Evolutionary conservation across 1,140 invertebrate species (phyloP).

Genomic region (Brachionus rubens): DNA sequence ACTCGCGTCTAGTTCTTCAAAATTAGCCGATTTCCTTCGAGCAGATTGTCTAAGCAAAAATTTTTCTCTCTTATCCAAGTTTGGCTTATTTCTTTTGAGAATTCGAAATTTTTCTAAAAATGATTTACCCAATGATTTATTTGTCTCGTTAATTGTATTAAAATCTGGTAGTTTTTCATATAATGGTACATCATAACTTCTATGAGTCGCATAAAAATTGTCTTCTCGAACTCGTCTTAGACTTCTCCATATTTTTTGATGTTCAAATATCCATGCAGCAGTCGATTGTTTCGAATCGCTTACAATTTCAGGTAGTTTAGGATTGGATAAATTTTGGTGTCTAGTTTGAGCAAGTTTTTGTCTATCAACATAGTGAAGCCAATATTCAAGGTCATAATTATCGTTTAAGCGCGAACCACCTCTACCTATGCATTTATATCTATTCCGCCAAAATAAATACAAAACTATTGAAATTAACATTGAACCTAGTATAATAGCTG

Average conservation of each 20-base stretch:
- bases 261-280: constrained; percentile 11
- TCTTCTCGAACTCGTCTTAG: neutral
- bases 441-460: constrained; percentile 8
- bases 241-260: constrained; percentile 3
- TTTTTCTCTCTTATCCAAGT: neutral
- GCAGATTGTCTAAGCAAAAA: neutral
- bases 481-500: constrained; percentile 3
- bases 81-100: too few relatives aligned
- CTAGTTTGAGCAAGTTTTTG: constrained; percentile 30
- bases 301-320: neutral
- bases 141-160: neutral
- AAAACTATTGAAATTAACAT: constrained; percentile 15
- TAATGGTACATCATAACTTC: neutral
- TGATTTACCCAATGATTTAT: too few relatives aligned
- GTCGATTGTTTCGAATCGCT: neutral
- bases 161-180: neutral
- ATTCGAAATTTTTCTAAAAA: too few relatives aligned
- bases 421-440: neutral
- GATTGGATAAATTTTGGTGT: neutral
- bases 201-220: neutral
- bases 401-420: neutral
- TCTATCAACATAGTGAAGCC: constrained; percentile 17
- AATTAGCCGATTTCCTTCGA: neutral
- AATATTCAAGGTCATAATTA: constrained; percentile 18
- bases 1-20: neutral